These are phyloP conservation scores for Hololepta plana DNA, from an alignment of 2,888 invertebrate genomes.

Conservation along the genomic window DNA sequence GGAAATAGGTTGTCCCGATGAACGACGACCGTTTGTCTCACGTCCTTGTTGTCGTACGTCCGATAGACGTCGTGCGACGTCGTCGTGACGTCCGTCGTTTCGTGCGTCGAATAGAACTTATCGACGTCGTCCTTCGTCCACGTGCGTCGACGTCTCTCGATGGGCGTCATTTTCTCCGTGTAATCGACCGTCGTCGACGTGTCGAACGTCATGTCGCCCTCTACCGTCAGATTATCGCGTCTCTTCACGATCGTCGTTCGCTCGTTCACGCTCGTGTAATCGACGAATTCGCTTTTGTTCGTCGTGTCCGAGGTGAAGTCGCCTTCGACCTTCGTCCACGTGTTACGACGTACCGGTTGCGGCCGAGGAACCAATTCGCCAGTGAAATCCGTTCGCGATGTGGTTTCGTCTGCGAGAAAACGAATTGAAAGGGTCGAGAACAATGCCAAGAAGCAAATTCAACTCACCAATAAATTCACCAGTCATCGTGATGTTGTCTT, in stretches of 20 bases:
- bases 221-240: constrained; percentile 46
- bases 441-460: too few relatives aligned
- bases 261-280: constrained; percentile 37
- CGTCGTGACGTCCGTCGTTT: constrained; percentile 39
- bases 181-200: constrained; percentile 46
- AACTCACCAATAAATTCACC: constrained; percentile 45
- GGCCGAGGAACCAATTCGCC: constrained; percentile 46
- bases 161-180: constrained; percentile 35
- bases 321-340: constrained; percentile 61
- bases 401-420: constrained; percentile 43
- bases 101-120: constrained; percentile 43
- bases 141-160: constrained; percentile 42
- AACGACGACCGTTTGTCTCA: constrained; percentile 24
- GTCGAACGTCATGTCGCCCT: constrained; percentile 48
- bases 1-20: constrained; percentile 31
- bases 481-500: constrained; percentile 46
- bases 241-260: constrained; percentile 38
- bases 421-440: too few relatives aligned
- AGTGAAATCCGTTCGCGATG: constrained; percentile 48
- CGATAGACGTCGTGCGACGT: constrained; percentile 48
- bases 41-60: constrained; percentile 39
- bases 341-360: constrained; percentile 50
- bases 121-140: constrained; percentile 59
- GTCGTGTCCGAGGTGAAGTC: constrained; percentile 55
- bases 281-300: constrained; percentile 43